A percentile compares a stretch with the other conserved stretches of the same genome.
phyloP scores from a whole-genome alignment of 2,113 vertebrate genomes.

The Grus americana region DNA sequence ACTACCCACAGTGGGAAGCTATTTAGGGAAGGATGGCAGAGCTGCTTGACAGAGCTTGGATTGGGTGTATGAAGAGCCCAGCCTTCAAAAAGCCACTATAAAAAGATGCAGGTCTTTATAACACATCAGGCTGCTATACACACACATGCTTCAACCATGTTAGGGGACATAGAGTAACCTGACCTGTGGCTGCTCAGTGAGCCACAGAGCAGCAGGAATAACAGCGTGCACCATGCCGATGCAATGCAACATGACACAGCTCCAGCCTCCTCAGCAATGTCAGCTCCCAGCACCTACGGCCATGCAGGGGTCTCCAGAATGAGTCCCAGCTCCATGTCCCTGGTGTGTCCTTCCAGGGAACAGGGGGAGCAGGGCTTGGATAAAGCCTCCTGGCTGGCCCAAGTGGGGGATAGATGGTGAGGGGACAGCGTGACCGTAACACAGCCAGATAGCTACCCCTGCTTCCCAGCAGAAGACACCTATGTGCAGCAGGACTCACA shows the following conservation, averaged over 20 bases:
- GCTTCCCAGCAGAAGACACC: not conserved
- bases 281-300: not conserved
- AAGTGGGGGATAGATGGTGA: not conserved
- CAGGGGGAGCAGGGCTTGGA: not conserved
- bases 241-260: not conserved
- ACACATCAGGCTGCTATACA: not conserved
- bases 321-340: not conserved
- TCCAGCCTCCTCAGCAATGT: not conserved
- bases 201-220: not conserved
- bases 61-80: not conserved
- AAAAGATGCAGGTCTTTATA: not conserved
- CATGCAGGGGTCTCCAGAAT: not conserved
- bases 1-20: not conserved
- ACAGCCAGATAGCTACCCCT: not conserved
- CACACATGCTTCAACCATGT: not conserved
- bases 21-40: not conserved
- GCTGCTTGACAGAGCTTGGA: not conserved
- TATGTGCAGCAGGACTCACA: rapidly evolving
- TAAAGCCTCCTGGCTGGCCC: not conserved
- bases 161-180: not conserved
- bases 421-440: not conserved
- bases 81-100: not conserved
- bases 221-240: rapidly evolving
- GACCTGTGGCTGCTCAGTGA: not conserved
- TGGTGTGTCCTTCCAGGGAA: not conserved